Percentiles rank a stretch among this genome's conserved stretches.
Conservation (phyloP, 2,888 invertebrate genomes). For the Caenorhabditis sp. region DNA sequence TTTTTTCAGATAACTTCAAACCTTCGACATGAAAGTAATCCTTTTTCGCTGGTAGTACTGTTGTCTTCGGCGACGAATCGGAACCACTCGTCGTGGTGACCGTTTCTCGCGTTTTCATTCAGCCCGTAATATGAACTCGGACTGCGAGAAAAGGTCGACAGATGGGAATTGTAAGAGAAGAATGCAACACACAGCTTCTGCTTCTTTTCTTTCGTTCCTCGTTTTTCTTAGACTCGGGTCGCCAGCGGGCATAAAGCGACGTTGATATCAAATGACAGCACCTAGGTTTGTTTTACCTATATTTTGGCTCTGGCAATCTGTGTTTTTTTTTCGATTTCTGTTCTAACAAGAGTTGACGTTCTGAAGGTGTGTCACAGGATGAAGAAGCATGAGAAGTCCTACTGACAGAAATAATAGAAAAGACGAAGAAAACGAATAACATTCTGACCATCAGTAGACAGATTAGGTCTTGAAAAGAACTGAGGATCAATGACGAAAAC, state of each 20-base stretch:
- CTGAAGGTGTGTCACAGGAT: neutral
- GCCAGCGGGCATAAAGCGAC: conserved; percentile 62
- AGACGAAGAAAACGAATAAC: conserved; percentile 1
- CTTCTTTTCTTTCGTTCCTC: conserved; percentile 6
- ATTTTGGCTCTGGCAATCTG: conserved; percentile 14
- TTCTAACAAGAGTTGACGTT: neutral
- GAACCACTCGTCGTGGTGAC: conserved; percentile 53
- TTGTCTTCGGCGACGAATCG: conserved; percentile 50
- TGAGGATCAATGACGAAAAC: neutral
- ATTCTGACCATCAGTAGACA: conserved; percentile 5
- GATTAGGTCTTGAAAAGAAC: conserved; percentile 12
- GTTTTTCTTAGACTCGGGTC: conserved; percentile 41
- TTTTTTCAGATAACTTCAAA: conserved; percentile 37
- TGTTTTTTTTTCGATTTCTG: conserved; percentile 25
- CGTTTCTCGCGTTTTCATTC: conserved; percentile 64
- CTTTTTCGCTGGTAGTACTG: conserved; percentile 49
- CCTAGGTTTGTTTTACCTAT: conserved; percentile 47
- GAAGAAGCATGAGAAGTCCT: neutral
- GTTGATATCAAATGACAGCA: conserved; percentile 64
- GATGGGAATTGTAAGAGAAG: conserved; percentile 45
- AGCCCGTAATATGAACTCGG: conserved; percentile 47
- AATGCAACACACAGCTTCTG: conserved; percentile 53
- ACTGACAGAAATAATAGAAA: neutral
- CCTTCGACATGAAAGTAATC: conserved; percentile 68
- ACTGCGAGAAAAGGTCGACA: conserved; percentile 1